Conservation (phyloP, 2,113 vertebrate species). For the Albula goreensis region DNA sequence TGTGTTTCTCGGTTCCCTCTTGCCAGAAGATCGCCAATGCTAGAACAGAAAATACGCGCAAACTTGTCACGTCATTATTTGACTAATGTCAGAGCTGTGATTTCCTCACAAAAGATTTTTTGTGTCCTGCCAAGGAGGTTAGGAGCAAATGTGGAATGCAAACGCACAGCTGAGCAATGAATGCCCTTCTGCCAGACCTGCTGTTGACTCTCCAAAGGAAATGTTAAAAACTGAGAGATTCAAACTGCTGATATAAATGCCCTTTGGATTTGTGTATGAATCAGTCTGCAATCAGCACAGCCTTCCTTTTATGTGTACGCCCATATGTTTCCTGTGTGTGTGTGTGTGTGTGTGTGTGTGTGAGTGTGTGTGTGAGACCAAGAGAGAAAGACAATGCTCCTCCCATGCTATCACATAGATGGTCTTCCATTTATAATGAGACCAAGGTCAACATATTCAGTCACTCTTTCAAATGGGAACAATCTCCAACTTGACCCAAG, state of each 20-base stretch:
- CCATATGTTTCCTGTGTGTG: neutral
- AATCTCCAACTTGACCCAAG: constrained; percentile 85
- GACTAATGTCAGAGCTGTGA: constrained; percentile 69
- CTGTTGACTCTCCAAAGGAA: neutral
- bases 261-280: neutral
- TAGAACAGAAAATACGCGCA: constrained; percentile 47
- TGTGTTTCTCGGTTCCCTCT: constrained; percentile 53
- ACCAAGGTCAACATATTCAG: constrained; percentile 89
- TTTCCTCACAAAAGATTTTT: constrained; percentile 79
- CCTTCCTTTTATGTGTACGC: neutral
- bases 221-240: neutral
- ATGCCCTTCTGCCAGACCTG: constrained; percentile 38
- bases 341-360: constrained; percentile 2
- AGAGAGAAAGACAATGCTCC: constrained; percentile 46
- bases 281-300: neutral
- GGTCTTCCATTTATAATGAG: constrained; percentile 88
- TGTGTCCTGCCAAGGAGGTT: constrained; percentile 77
- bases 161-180: constrained; percentile 61
- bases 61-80: constrained; percentile 80
- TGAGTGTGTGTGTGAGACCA: constrained; percentile 21
- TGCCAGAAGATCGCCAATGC: constrained; percentile 70
- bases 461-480: constrained; percentile 83
- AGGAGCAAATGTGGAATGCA: constrained; percentile 63
- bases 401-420: constrained; percentile 76
- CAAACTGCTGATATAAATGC: constrained; percentile 4